Evolutionary conservation across 1,140 invertebrate genomes (phyloP), one percentile per base, ranked within the genome.

Genomic region (Thaumatotibia leucotreta): DNA sequence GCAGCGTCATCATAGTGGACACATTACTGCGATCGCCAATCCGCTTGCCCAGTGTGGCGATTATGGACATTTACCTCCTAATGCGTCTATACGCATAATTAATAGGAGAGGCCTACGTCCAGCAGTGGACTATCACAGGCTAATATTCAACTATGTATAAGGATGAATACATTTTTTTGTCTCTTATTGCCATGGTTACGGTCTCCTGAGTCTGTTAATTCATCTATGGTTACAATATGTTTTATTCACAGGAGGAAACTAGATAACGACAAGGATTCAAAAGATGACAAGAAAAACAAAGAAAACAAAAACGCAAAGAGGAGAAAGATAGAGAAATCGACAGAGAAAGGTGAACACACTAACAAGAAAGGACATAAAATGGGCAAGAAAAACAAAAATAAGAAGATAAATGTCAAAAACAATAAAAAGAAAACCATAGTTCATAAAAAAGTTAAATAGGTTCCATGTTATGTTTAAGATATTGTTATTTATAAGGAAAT

Each of bases 221-320:
- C 2, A 39, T 39, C 3, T 39, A n/a, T 39, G 33, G 2, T 39
- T 54, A n/a, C n/a, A n/a, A n/a, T n/a, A 23, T 65, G 4, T 27
- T 49, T 49, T 24, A 17, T 29, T 80, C 82, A 64, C 69, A 89
- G 86, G 74, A 77, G 86, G 27, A 86, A 85, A 76, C 63, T 82
- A 17, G 84, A 86, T 63, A 54, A 65, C 54, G 68, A 71, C 1
- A 72, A 74, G 9, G 70, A 74, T 1, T 27, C 69, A 32, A 73
- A 68, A 33, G 50, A 45, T 1, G 63, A 49, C 1, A 49, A 64
- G 22, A 49, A 10, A 14, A 31, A 24, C n/a, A 31, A 58, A 14
- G 23, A 58, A 58, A 58, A 58, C 64, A 66, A 35, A 67, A 70
- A 20, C 31, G 52, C 27, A 64, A 69, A 0, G 70, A 75, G 14